phyloP scores from a whole-genome alignment of 2,113 vertebrate species.

The Dunckerocampus dactyliophorus region DNA sequence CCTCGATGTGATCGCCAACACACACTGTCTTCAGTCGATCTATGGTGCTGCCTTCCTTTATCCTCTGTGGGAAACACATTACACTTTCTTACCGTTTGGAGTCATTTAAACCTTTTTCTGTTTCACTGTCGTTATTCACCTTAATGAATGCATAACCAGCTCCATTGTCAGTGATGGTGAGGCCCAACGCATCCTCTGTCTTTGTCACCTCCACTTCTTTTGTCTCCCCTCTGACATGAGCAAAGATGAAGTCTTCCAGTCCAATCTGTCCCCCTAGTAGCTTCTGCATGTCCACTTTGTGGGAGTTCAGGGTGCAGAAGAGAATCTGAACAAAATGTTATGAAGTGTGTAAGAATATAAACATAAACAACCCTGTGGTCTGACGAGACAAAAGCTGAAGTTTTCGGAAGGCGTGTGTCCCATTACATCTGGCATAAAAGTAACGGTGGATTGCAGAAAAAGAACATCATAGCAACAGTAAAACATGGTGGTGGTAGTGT shows the following conservation, averaged over 20 bases:
- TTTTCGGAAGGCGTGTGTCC: too few relatives aligned
- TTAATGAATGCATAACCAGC: conserved; percentile 96
- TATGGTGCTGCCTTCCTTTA: conserved; percentile 94
- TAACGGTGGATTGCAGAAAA: too few relatives aligned
- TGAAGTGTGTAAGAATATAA: too few relatives aligned
- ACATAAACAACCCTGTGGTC: too few relatives aligned
- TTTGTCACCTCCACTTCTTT: conserved; percentile 96
- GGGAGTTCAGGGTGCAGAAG: conserved; percentile 96
- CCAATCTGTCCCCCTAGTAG: conserved; percentile 95
- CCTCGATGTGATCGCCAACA: conserved; percentile 95
- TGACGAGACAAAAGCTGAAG: too few relatives aligned
- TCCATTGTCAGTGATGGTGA: conserved; percentile 96
- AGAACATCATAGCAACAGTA: too few relatives aligned
- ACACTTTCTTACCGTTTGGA: background rate
- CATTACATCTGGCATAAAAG: too few relatives aligned
- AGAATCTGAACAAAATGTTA: conserved; percentile 88
- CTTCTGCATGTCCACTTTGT: conserved; percentile 98
- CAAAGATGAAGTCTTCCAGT: conserved; percentile 96
- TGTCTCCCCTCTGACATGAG: conserved; percentile 88
- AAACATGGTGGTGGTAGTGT: too few relatives aligned
- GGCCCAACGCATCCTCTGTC: conserved; percentile 90
- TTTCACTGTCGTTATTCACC: conserved; percentile 61
- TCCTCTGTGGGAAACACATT: conserved; percentile 72
- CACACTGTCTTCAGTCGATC: conserved; percentile 82
- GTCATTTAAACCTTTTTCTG: background rate